Conservation (phyloP, 1,140 invertebrate species). For the Drosophila truncata region DNA sequence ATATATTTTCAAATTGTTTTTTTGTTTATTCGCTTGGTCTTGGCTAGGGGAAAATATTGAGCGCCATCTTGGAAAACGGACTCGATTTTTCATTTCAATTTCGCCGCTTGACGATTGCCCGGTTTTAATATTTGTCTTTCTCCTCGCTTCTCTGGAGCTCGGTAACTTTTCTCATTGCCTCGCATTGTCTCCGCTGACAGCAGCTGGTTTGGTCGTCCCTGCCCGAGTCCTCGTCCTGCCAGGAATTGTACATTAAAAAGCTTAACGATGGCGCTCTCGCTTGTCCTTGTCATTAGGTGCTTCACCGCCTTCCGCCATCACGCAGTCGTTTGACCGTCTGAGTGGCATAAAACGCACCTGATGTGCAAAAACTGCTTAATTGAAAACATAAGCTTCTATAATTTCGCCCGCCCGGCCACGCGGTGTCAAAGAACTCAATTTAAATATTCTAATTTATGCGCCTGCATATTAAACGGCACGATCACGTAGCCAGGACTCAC, state of each 20-base stretch:
- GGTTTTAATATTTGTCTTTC: constrained; percentile 52
- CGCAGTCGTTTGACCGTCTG: constrained; percentile 48
- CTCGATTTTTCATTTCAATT: constrained; percentile 65
- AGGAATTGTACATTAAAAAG: constrained; percentile 72
- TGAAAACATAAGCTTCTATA: constrained; percentile 81
- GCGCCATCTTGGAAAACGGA: constrained; percentile 25
- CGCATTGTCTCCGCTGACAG: constrained; percentile 57
- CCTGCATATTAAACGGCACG: constrained; percentile 68
- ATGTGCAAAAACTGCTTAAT: constrained; percentile 81
- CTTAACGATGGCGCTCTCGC: constrained; percentile 57
- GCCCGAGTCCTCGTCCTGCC: constrained; percentile 18
- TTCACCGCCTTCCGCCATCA: constrained; percentile 17
- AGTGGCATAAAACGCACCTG: constrained; percentile 75
- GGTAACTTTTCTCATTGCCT: constrained; percentile 49
- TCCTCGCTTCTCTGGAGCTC: constrained; percentile 3
- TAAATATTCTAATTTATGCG: constrained; percentile 76
- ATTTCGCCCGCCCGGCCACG: constrained; percentile 47
- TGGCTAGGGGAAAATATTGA: constrained; percentile 6
- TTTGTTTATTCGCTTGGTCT: background rate
- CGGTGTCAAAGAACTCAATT: constrained; percentile 50
- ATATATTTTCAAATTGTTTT: background rate
- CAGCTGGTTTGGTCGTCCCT: constrained; percentile 48
- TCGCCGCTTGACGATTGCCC: constrained; percentile 46
- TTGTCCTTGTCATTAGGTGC: constrained; percentile 62
- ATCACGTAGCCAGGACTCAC: constrained; percentile 34